Base-by-base conservation (phyloP, 2,113 vertebrate species). In the Stomatorhinus ivindoensis region DNA sequence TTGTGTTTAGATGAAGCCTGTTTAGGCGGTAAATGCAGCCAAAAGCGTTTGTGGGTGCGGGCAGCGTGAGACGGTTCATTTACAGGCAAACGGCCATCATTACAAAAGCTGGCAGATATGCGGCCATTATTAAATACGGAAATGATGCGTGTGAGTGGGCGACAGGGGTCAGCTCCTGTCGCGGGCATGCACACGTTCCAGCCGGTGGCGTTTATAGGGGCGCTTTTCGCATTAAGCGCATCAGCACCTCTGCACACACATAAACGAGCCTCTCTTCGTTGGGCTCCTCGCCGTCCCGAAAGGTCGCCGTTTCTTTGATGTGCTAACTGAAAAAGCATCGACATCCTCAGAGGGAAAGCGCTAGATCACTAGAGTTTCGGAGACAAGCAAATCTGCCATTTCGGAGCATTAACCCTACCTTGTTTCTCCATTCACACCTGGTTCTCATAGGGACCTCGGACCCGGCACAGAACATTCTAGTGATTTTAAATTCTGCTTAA, bases 181-280 rank as follows among this genome's bases (percentile, higher is more conserved):
- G 91, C 91, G 5, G 88, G 87, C 88, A 80, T 80, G 88, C 94
- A 95, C 93, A 91, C 69, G 53, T 91, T 89, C 90, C 48, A 91
- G 93, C 93, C 84, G 87, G 35, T 55, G 92, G 89, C 90, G 69
- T 93, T 90, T 89, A 91, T 93, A 91, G 91, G 90, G 89, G 90
- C 46, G 11, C 13, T 91, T 89, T 91, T 89, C 91, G 90, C 91
- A 92, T 93, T 93, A 93, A 90, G 89, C 53, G 90, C 90, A 61
- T 61, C 87, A 85, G 53, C 51, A 47, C 88, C 80, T 61, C 53
- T 76, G 90, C 89, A 88, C 21, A 13, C 87, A 50, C 17, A 51
- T 50, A 80, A 35, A 65, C 88, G 87, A 92, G 50, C n/a, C 85
- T 48, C n/a, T 31, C 50, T 87, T 19, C 0, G 27, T 50, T 39